Percentiles rank a stretch among this genome's conserved stretches.
Evolutionary conservation across 1,140 invertebrate species (phyloP).

Genomic region (Calliopsis andreniformis): DNA sequence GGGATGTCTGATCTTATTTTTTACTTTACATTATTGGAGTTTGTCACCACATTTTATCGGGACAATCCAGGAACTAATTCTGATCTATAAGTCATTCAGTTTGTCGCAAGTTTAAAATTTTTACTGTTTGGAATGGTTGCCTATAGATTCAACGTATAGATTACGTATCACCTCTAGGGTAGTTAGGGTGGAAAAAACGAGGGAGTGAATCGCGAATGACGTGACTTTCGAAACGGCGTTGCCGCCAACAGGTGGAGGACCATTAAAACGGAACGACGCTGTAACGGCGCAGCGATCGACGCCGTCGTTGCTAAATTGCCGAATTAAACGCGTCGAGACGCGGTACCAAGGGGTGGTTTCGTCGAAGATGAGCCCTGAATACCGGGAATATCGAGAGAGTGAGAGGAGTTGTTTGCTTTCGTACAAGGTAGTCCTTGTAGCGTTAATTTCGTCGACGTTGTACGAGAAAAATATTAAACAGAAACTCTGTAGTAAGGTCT

Average conservation of each 20-base stretch:
- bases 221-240: conserved; percentile 31
- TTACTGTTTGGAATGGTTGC: neutral
- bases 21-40: too few species aligned
- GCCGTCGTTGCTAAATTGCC: conserved; percentile 27
- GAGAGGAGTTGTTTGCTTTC: conserved; percentile 7
- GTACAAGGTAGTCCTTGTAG: too few species aligned
- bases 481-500: too few species aligned
- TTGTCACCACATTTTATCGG: too few species aligned
- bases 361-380: neutral
- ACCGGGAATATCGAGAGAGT: conserved; percentile 4
- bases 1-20: too few species aligned
- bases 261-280: conserved; percentile 48
- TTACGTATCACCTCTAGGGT: neutral
- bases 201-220: conserved; percentile 17
- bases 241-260: conserved; percentile 49
- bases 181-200: conserved; percentile 15
- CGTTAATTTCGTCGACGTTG: neutral
- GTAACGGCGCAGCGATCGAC: conserved; percentile 46
- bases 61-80: too few species aligned
- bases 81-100: too few species aligned
- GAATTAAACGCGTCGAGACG: conserved; percentile 32
- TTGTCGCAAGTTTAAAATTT: neutral
- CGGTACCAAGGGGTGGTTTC: neutral
- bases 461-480: neutral
- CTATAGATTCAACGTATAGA: neutral